Base-by-base conservation (phyloP, 2,797 vertebrate species). In the Sebastes wilsoni region DNA sequence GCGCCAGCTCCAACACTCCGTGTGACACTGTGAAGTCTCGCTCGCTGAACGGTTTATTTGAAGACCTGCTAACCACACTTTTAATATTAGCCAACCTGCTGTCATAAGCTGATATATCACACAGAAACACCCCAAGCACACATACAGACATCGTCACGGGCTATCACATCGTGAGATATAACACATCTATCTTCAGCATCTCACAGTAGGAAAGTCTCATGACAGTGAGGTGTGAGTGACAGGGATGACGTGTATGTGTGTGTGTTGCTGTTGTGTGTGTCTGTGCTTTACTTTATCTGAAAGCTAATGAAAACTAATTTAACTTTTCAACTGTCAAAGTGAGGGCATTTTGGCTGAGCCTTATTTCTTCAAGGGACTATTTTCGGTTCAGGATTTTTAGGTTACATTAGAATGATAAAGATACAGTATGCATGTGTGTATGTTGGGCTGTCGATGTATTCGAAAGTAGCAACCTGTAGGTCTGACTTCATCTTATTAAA, bases 111-210 rank as follows among this genome's bases (percentile, higher is more conserved):
- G 88, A 88, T 83, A 79, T 71, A 82, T 89, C 84, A 90, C 84
- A 71, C 62, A 80, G 61, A 78, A 69, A 72, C 72, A 77, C 64
- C 72, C 34, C 77, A 54, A 59, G 20, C 30, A 22, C 69, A 75
- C 46, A 28, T 38, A 56, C 60, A 32, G 28, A 5, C 66, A 64
- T 58, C 6, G n/a, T 83, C 77, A 62, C 80, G 80, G 61, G 27
- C 79, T 86, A 85, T 87, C 86, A 86, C 77, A 73, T 68, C 36
- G 59, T 86, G 85, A 81, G 68, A 88, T 67, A 86, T 88, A 86
- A 82, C 92, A 90, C 87, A 72, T 92, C 84, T 91, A 92, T 94
- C 90, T 91, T 89, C 79, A 89, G 83, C 73, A 84, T 85, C 85
- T 88, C 75, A 27, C 79, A 75, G 79, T 13, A 61, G 62, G 71